These are phyloP conservation scores for Pomatorhinus ruficollis DNA, from an alignment of 2,113 vertebrate species.

Conservation along the genomic window DNA sequence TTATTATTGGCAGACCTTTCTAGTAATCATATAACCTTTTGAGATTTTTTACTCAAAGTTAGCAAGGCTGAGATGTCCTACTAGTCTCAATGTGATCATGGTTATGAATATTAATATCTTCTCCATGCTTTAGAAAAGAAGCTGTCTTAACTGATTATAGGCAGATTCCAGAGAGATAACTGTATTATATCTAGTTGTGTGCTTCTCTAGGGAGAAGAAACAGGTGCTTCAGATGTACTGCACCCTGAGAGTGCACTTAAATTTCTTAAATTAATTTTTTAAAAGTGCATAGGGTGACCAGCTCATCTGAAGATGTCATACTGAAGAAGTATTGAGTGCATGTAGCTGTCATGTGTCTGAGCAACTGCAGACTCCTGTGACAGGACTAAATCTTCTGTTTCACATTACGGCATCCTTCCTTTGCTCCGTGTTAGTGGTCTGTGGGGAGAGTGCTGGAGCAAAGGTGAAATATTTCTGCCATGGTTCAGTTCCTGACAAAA, in stretches of 20 bases:
- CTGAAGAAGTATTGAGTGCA: background rate
- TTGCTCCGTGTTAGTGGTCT: accelerated
- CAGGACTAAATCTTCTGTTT: background rate
- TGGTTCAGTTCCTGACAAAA: background rate
- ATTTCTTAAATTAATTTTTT: background rate
- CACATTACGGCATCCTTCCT: background rate
- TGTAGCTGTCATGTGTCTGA: background rate
- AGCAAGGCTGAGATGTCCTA: background rate
- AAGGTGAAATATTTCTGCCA: background rate
- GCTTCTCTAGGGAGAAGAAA: background rate
- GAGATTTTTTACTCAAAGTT: background rate
- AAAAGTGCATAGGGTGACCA: background rate
- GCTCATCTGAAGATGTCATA: background rate
- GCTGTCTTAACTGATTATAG: background rate
- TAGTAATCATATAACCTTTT: background rate
- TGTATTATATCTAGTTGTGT: background rate
- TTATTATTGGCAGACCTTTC: background rate
- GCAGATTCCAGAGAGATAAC: background rate
- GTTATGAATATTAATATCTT: background rate
- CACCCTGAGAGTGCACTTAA: background rate
- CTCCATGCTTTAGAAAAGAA: background rate
- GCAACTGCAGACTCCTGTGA: background rate
- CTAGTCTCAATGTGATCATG: background rate
- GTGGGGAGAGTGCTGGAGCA: background rate
- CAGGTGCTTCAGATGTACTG: background rate